Conservation (phyloP, 2,888 invertebrate species). For the Agrochola circellaris region DNA sequence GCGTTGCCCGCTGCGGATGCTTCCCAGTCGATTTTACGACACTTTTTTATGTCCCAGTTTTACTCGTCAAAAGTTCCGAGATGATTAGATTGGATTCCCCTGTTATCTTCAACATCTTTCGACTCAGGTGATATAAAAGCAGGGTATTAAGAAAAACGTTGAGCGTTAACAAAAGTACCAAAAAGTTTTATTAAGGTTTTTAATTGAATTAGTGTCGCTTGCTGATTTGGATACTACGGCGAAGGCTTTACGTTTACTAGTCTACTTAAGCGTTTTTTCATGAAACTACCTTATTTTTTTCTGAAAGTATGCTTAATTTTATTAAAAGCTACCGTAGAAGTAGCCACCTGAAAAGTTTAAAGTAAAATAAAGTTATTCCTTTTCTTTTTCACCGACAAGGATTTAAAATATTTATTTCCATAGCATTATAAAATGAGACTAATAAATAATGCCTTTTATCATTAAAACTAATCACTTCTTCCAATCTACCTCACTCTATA, state of each 20-base stretch:
- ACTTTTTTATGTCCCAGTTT: constrained; percentile 62
- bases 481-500: constrained; percentile 14
- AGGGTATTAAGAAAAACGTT: constrained; percentile 50
- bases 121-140: constrained; percentile 58
- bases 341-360: background rate
- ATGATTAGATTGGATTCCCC: constrained; percentile 63
- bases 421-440: background rate
- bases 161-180: constrained; percentile 35
- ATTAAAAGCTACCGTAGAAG: constrained; percentile 13
- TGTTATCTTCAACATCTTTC: constrained; percentile 55
- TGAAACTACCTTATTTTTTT: background rate
- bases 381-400: background rate
- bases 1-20: constrained; percentile 53
- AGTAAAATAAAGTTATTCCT: background rate
- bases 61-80: constrained; percentile 63
- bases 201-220: constrained; percentile 51
- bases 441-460: background rate
- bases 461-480: constrained; percentile 3
- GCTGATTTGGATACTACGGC: constrained; percentile 5
- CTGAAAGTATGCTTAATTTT: constrained; percentile 3
- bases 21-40: constrained; percentile 65
- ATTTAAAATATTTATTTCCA: background rate
- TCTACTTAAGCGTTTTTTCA: constrained; percentile 9
- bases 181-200: constrained; percentile 42
- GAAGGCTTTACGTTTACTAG: constrained; percentile 1